Percentiles rank a stretch among this genome's conserved stretches.
phyloP scores from a whole-genome alignment of 2,888 invertebrate species.

The Tridacna crocea region DNA sequence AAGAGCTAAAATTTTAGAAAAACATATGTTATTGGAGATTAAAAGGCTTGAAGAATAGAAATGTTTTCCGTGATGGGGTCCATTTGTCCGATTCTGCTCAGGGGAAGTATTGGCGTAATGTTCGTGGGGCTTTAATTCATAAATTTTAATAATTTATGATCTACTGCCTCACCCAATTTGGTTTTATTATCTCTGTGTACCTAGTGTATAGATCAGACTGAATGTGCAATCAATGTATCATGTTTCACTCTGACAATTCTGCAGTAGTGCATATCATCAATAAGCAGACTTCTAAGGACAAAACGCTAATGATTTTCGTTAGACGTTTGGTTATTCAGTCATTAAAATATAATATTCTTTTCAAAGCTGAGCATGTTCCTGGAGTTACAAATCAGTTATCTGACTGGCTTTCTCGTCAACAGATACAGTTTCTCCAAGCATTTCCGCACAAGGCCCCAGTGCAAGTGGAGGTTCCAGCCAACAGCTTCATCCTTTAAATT shows the following conservation, averaged over 20 bases:
- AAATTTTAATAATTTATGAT: too few species aligned
- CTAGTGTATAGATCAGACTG: too few species aligned
- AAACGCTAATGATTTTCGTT: not conserved
- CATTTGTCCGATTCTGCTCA: not conserved
- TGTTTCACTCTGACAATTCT: conserved; percentile 7
- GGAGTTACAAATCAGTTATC: not conserved
- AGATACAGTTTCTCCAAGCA: not conserved
- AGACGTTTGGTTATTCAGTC: not conserved
- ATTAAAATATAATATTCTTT: conserved; percentile 2
- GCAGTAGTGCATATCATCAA: conserved; percentile 1
- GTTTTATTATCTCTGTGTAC: too few species aligned
- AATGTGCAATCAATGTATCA: too few species aligned
- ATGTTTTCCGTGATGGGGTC: not conserved
- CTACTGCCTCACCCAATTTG: too few species aligned
- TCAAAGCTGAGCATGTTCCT: conserved; percentile 10
- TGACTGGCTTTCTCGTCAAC: not conserved
- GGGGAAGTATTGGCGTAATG: too few species aligned
- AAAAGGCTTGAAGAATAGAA: not conserved
- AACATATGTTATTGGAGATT: not conserved
- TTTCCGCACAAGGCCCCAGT: conserved; percentile 3
- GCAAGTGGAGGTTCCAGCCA: not conserved
- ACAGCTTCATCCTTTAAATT: conserved; percentile 10
- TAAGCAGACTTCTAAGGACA: conserved; percentile 16
- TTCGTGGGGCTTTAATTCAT: too few species aligned
- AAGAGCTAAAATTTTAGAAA: not conserved